Conservation (phyloP, 2,888 invertebrate genomes). For the Meiosimyza decipiens region DNA sequence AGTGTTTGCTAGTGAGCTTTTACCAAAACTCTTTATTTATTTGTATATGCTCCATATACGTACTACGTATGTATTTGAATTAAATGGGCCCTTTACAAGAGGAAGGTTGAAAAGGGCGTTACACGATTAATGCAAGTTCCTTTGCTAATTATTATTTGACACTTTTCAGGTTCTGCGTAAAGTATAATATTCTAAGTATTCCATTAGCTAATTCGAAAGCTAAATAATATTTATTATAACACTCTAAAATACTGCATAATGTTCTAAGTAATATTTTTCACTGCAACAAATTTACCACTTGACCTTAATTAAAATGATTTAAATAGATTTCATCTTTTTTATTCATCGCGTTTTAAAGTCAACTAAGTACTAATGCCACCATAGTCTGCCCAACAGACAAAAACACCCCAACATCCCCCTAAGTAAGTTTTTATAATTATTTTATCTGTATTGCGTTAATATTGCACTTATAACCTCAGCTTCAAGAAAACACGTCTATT, state of each 20-base stretch:
- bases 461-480: conserved; percentile 55
- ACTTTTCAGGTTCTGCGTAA: too few relatives aligned
- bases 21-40: too few relatives aligned
- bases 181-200: too few relatives aligned
- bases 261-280: background rate
- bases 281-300: background rate
- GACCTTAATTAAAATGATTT: conserved; percentile 18
- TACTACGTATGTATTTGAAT: too few relatives aligned
- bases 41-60: too few relatives aligned
- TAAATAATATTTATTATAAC: too few relatives aligned
- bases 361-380: conserved; percentile 9
- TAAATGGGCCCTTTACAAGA: too few relatives aligned
- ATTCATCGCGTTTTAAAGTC: background rate
- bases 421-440: conserved; percentile 54
- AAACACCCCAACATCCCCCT: background rate
- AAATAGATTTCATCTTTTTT: background rate
- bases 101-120: too few relatives aligned
- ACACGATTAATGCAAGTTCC: too few relatives aligned
- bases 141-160: too few relatives aligned
- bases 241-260: background rate
- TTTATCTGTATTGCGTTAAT: conserved; percentile 63
- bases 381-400: background rate
- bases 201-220: too few relatives aligned
- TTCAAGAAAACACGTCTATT: conserved; percentile 41
- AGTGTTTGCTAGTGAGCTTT: too few relatives aligned